Evolutionary conservation across 2,797 vertebrate species (phyloP), one percentile per base, ranked within the genome.

Genomic region (Danio kyathit): DNA sequence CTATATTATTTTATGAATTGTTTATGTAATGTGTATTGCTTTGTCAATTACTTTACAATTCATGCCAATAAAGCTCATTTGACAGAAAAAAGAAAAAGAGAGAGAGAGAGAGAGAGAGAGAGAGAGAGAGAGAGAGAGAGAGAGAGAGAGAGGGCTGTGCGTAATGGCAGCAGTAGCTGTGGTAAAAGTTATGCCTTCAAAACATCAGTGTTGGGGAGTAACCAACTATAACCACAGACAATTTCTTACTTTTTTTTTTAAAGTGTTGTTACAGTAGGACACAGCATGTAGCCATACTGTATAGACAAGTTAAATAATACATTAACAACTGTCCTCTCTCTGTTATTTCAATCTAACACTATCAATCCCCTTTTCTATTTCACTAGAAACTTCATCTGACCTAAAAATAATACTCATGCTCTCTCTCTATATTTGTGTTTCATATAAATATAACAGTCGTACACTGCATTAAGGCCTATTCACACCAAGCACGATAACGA

Each of bases 121-220:
- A 43, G 65, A 67, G 56, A 81, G 65, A 71, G 44, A 52, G 56
- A 61, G 77, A 77, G 59, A 87, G 87, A 88, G 84, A 17, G 74
- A 44, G 13, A 6, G 41, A 46, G 77, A 72, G 56, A 63, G 13
- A 76, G 49, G 88, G 84, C 86, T 88, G 90, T 87, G 81, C 57
- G 86, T 85, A 44, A 72, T 78, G 90, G 88, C 83, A 90, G 91
- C 83, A 65, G 86, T 78, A 85, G 87, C 83, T 77, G 72, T 84
- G 85, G 84, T 87, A 77, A 86, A 76, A 76, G 49, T 75, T 65
- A 64, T 63, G 71, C 60, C 72, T 43, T 51, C 51, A 66, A 75
- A n/a, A 81, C 64, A 75, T 44, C 51, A 66, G 63, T 52, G 46
- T 76, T 64, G 61, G 52, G 51, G 51, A 72, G 38, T 54, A 41